Conservation (phyloP, 92 coral and sea anemone genomes). For the Paragorgia papillata region DNA sequence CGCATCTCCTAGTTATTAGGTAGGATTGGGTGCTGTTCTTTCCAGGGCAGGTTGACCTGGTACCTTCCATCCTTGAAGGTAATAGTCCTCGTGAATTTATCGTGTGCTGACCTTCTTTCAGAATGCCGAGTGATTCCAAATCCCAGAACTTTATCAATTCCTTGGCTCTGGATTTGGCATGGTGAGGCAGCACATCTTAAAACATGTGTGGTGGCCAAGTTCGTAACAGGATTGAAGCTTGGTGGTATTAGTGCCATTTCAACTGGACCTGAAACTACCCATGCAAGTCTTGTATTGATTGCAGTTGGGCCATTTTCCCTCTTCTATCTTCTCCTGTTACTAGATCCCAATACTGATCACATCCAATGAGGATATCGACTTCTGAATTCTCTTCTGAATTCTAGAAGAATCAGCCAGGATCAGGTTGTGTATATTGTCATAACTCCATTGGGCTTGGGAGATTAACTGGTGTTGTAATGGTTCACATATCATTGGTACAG, state of each 20-base stretch:
- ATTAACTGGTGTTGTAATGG: conserved; percentile 43
- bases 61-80: conserved; percentile 44
- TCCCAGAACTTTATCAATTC: conserved; percentile 24
- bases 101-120: conserved; percentile 16
- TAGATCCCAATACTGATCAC: conserved; percentile 53
- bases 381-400: conserved; percentile 20
- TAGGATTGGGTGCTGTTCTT: conserved; percentile 45
- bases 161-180: background rate
- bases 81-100: background rate
- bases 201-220: conserved; percentile 5
- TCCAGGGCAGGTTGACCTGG: conserved; percentile 56
- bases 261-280: conserved; percentile 54
- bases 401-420: background rate
- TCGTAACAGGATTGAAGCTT: background rate
- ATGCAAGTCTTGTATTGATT: conserved; percentile 49
- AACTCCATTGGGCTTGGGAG: background rate
- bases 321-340: conserved; percentile 37
- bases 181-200: background rate
- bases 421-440: background rate
- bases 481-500: conserved; percentile 36
- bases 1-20: conserved; percentile 52
- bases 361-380: conserved; percentile 48
- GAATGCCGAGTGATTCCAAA: conserved; percentile 36
- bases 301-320: conserved; percentile 50
- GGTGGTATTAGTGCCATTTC: background rate